Conservation (phyloP, 2,113 vertebrate genomes). For the Pholis gunnellus region DNA sequence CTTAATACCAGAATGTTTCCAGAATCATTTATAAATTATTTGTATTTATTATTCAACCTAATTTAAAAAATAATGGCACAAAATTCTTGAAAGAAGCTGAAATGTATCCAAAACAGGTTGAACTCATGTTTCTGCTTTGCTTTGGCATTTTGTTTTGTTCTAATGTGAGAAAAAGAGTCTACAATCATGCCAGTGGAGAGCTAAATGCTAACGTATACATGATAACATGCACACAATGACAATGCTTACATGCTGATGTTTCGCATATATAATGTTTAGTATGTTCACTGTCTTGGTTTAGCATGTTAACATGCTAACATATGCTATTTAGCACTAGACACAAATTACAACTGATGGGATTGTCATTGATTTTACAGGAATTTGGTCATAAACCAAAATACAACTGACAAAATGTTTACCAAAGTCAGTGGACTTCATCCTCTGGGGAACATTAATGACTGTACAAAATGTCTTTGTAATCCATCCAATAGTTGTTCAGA, state of each 20-base stretch:
- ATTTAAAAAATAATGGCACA: neutral
- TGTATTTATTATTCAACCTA: neutral
- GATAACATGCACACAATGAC: neutral
- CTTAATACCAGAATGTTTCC: no score
- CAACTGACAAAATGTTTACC: neutral
- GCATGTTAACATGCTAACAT: neutral
- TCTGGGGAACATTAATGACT: neutral
- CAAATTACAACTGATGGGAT: neutral
- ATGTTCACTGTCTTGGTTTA: neutral
- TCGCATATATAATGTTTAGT: neutral
- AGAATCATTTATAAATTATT: neutral
- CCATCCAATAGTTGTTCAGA: neutral
- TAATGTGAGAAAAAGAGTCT: neutral
- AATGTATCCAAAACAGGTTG: neutral
- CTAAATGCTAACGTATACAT: slow-evolving; percentile 21
- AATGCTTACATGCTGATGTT: slow-evolving; percentile 22
- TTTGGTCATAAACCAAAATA: neutral
- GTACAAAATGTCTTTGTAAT: slow-evolving; percentile 1
- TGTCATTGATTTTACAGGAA: no score
- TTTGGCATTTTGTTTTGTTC: neutral
- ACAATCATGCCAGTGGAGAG: neutral
- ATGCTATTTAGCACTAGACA: neutral
- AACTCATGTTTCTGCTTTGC: neutral
- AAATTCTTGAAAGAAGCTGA: neutral
- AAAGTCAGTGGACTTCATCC: neutral